Evolutionary conservation across 1,140 invertebrate species (phyloP), one percentile per base, ranked within the genome.

Genomic region (Proctacanthus coquilletti): DNA sequence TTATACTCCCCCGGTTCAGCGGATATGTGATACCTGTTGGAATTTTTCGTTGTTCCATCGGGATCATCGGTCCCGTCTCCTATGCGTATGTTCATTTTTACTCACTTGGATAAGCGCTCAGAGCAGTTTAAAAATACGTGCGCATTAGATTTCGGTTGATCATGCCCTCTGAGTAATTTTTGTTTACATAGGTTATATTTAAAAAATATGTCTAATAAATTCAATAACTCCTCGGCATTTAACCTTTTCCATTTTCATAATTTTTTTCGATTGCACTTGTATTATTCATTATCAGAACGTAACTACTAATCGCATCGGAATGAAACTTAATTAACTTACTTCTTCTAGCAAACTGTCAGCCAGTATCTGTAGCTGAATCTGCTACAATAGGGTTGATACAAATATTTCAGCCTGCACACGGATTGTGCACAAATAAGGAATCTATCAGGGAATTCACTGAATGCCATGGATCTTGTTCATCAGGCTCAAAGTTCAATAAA

Each of bases 401-500:
- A 34, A 49, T 65, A 17, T 43, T 43, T 3, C 46, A 58, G 23
- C 43, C 44, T 1, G 32, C 40, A n/a, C 68, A 72, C 48, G 76
- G 75, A 6, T 35, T 57, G 1, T 83, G 80, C 49, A 60, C 59
- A 27, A 83, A 82, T 52, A 45, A 58, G 0, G 45, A 68, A 20
- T 61, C 66, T 0, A 57, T 81, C 8, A 36, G 48, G 10, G 69
- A 68, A 13, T 69, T 81, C 41, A 71, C 65, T 5, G 70, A 80
- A 49, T 83, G 80, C 43, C 52, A 62, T 20, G 80, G 80, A 5
- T 51, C 56, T 14, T 83, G 80, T 47, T 55, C 68, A 41, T 79
- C 78, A 2, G 69, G 68, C 13, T 74, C 74, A 0, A 53, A 65
- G n/a, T 81, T 72, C 38, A 73, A 74, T 45, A 56, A 56, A 44